Evolutionary conservation across 2,113 vertebrate genomes (phyloP), one percentile per base, ranked within the genome.

Genomic region (Chunga burmeisteri): DNA sequence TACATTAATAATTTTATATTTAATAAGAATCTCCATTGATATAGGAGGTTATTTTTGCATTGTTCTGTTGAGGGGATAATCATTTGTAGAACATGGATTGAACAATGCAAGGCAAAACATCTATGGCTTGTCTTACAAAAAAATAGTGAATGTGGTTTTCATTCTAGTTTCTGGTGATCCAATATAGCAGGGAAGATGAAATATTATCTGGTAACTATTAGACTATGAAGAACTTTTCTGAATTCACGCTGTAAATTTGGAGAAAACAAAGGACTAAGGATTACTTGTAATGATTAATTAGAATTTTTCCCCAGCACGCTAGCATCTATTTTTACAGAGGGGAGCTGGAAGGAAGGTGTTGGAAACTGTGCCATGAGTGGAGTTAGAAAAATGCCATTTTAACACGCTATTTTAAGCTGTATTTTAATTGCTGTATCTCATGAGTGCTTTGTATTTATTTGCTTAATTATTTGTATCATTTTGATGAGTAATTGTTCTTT

Each of bases 351-450:
- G 71, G 58, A 88, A 46, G 55, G 56, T 66, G 16, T 47, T 92
- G 75, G 42, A 86, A 81, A 92, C 38, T 72, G 14, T 82, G 34
- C 55, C 20, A 18, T 66, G 44, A 88, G 32, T 55, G 18, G n/a
- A 73, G 55, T 71, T 81, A 74, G 25, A 88, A 92, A 96, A 92
- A 92, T 50, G n/a, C 25, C 26, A 63, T 81, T 92, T 92, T 93
- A 62, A 25, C 58, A 88, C 62, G 38, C 46, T 95, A 75, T 95
- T 96, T 95, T 89, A 75, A 91, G 71, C n/a, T 73, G 7, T 77
- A 46, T 92, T 94, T 91, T 92, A 85, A 82, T 63, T 83, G 21
- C 77, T 88, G 5, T 47, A 14, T 77, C 29, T 83, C 55, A n/a
- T 25, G 26, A 63, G 20, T 27, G 7, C 23, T 86, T 93, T 86